These are phyloP conservation scores for Carpatolechia fugitivella DNA, from an alignment of 2,888 invertebrate genomes.

Conservation along the genomic window DNA sequence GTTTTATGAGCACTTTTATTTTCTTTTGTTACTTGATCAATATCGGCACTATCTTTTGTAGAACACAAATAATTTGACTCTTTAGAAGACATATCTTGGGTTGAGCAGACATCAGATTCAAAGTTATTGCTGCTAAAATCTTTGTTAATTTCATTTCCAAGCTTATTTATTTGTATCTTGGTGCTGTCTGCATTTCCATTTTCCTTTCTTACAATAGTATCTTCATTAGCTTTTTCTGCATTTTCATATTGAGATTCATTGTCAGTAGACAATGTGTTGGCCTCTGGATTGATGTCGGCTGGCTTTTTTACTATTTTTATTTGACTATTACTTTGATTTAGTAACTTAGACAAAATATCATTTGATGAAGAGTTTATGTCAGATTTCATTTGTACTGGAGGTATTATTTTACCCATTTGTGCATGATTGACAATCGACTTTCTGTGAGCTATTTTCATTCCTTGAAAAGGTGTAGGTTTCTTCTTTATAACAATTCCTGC, in stretches of 20 bases:
- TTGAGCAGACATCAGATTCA: not conserved
- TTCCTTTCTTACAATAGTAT: not conserved
- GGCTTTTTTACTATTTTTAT: conserved; percentile 47
- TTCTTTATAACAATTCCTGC: conserved; percentile 65
- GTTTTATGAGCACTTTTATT: not conserved
- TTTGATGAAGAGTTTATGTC: conserved; percentile 40
- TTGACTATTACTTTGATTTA: conserved; percentile 63
- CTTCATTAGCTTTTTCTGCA: not conserved
- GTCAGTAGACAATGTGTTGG: not conserved
- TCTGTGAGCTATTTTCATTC: conserved; percentile 24
- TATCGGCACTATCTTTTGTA: not conserved
- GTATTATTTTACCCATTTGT: conserved; percentile 12
- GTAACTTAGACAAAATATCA: conserved; percentile 60
- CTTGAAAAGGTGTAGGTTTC: conserved; percentile 33
- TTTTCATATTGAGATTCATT: not conserved
- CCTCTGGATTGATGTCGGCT: conserved; percentile 16
- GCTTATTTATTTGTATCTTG: not conserved
- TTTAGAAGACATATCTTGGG: not conserved
- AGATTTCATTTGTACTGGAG: conserved; percentile 21
- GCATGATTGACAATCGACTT: conserved; percentile 17
- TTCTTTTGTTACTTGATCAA: not conserved
- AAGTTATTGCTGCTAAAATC: not conserved
- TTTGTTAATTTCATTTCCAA: not conserved
- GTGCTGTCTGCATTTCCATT: not conserved
- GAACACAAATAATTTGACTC: not conserved